A percentile compares a stretch with the other conserved stretches of the same genome.
phyloP scores from a whole-genome alignment of 2,888 invertebrate genomes.

The Diploptera punctata region DNA sequence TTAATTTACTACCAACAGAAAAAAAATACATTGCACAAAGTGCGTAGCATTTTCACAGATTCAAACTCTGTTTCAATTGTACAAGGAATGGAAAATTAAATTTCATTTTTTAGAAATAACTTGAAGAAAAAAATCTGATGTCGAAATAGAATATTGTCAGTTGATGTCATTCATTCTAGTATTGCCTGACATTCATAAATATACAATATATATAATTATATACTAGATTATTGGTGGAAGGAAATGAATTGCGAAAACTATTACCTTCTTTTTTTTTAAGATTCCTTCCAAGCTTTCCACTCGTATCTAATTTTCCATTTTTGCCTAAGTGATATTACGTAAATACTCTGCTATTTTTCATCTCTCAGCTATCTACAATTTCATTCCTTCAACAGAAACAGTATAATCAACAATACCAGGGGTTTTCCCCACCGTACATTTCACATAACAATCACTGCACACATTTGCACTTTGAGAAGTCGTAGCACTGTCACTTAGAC shows the following conservation, averaged over 20 bases:
- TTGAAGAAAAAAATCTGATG: too few species aligned
- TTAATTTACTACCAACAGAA: constrained; percentile 12
- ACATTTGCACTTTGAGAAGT: neutral
- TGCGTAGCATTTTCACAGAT: neutral
- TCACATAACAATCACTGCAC: constrained; percentile 20
- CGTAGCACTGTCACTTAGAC: neutral
- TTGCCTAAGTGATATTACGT: constrained; percentile 2
- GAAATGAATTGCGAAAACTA: neutral
- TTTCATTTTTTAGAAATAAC: neutral
- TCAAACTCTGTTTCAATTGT: neutral
- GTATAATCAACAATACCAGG: constrained; percentile 25
- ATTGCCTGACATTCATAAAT: constrained; percentile 28
- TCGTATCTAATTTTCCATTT: neutral
- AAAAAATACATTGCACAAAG: neutral
- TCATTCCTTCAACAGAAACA: constrained; percentile 14
- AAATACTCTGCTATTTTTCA: neutral
- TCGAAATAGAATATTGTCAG: constrained; percentile 11
- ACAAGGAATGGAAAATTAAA: neutral
- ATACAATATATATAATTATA: constrained; percentile 13
- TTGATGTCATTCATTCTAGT: constrained; percentile 17
- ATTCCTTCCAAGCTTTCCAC: too few species aligned
- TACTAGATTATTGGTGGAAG: constrained; percentile 4
- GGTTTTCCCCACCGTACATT: neutral
- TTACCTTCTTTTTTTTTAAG: neutral
- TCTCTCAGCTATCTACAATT: constrained; percentile 15